phyloP scores from a whole-genome alignment of 2,113 vertebrate species.

The Passer montanus region DNA sequence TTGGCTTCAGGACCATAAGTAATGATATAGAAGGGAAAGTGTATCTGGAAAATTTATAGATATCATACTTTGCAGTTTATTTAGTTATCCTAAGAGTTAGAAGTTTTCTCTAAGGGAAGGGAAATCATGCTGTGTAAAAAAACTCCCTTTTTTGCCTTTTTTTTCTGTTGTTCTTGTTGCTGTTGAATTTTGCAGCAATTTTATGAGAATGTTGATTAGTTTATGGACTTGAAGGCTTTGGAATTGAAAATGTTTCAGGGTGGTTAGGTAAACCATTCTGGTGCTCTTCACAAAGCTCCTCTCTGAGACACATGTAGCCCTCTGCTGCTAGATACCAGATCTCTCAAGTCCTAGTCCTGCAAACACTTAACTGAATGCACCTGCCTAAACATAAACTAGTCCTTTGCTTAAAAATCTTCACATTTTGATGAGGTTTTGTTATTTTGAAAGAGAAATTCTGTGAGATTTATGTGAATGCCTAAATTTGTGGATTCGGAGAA shows the following conservation, averaged over 20 bases:
- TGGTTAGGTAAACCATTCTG: conserved; percentile 50
- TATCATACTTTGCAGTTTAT: not conserved
- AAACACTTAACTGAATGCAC: not conserved
- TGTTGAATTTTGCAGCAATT: conserved; percentile 55
- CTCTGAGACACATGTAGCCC: not conserved
- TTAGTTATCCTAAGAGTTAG: not conserved
- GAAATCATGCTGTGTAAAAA: not conserved
- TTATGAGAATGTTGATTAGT: conserved; percentile 73
- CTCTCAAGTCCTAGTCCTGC: not conserved
- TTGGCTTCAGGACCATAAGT: not conserved
- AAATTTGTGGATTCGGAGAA: not conserved
- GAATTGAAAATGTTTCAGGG: conserved; percentile 74
- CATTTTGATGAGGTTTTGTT: not conserved
- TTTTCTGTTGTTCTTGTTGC: not conserved
- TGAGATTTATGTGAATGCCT: not conserved
- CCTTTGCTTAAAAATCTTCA: not conserved
- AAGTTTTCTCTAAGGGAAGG: not conserved
- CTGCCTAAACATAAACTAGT: not conserved
- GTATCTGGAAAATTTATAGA: not conserved
- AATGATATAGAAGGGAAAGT: not conserved
- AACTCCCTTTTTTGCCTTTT: too few species aligned
- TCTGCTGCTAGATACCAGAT: not conserved
- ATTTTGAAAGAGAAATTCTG: not conserved
- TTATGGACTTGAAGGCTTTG: conserved; percentile 70
- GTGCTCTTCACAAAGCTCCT: not conserved